A percentile compares a stretch with the other conserved stretches of the same genome.
phyloP scores from a whole-genome alignment of 2,113 vertebrate species.

The Lasiurus borealis region DNA sequence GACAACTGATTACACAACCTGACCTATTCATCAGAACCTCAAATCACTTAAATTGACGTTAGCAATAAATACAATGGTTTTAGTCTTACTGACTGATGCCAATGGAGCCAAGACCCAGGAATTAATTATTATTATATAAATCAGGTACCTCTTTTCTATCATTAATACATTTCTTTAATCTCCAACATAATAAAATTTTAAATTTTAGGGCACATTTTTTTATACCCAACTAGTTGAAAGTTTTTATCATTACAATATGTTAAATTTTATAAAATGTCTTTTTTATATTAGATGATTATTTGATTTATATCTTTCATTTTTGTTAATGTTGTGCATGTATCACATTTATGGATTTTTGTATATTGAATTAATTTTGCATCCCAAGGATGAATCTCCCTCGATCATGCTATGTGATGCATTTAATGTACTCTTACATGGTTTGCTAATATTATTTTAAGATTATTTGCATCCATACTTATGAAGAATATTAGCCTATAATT shows the following conservation, averaged over 20 bases:
- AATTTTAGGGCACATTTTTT: neutral
- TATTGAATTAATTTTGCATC: neutral
- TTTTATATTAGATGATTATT: neutral
- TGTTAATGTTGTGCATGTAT: neutral
- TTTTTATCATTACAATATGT: neutral
- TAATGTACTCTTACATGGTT: neutral
- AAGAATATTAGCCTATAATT: neutral
- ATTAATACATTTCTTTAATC: neutral
- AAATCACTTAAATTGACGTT: constrained; percentile 24
- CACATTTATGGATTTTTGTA: neutral
- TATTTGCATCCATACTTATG: neutral
- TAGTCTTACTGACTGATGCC: neutral
- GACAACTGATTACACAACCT: neutral
- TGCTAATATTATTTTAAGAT: neutral
- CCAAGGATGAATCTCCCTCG: neutral
- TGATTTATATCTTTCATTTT: neutral
- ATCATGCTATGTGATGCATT: neutral
- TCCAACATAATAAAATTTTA: neutral
- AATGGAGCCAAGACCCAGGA: neutral
- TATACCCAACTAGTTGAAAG: neutral
- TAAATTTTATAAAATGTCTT: neutral
- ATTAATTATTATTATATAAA: neutral
- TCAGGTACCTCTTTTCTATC: neutral
- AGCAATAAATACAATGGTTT: neutral
- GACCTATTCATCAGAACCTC: neutral